Base-by-base conservation (phyloP, 2,797 vertebrate species). In the Heliangelus exortis region DNA sequence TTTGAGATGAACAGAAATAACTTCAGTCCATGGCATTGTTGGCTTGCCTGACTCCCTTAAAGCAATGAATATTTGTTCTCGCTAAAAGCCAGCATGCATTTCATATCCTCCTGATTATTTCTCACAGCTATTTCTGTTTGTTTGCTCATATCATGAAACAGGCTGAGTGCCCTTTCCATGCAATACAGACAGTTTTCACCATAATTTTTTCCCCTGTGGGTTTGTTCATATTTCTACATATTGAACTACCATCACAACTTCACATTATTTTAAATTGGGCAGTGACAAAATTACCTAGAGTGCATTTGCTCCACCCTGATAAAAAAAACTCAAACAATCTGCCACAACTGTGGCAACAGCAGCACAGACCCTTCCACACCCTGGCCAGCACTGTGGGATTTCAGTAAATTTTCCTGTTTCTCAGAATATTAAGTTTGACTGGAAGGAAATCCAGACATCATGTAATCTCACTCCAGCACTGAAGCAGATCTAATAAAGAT, bases 341-440 rank as follows among this genome's bases (percentile, higher is more conserved):
- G n/a, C 41, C 41, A 71, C 12, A 25, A 39, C 67, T 78, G 41
- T 77, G 51, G 61, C 78, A 87, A 77, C 1, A 15, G 34, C 1
- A 0, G 43, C 39, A 54, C 8, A 10, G 53, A 67, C 68, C 45
- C 72, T 88, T 81, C 87, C 51, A 84, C 68, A 68, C 43, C 33
- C 65, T 71, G 50, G 69, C 68, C 77, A 82, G 28, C 9, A 3
- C 93, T 92, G 53, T 77, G 69, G 79, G 58, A 80, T 83, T 84
- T 95, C 90, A 96, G 93, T 96, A 96, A 96, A 91, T 92, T 94
- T 96, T 93, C 91, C 91, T 34, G 31, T 95, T 95, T 97, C 88
- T 92, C 97, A 97, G 96, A 92, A 97, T 97, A 97, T 97, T 97
- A 95, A 94, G 88, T 96, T 93, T 94, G 92, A 94, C 94, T 94